Conservation (phyloP, 2,888 invertebrate species). For the Muschampia plurimacula region DNA sequence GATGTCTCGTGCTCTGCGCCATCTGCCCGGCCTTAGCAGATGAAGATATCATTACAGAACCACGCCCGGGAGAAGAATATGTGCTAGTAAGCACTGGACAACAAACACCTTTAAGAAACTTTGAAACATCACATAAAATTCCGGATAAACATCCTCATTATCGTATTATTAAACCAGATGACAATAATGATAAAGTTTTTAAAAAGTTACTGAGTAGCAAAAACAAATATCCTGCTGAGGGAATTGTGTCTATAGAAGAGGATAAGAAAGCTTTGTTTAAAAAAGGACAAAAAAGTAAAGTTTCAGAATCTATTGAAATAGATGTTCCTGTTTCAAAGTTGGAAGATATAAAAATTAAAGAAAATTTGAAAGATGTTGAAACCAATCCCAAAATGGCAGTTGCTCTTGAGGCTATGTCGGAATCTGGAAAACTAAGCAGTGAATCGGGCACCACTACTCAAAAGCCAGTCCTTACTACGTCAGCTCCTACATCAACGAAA, state of each 20-base stretch:
- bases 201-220: conserved; percentile 73
- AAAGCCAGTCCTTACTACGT: conserved; percentile 84
- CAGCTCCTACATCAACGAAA: conserved; percentile 67
- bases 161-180: conserved; percentile 68
- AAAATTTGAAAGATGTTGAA: conserved; percentile 79
- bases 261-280: conserved; percentile 71
- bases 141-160: conserved; percentile 82
- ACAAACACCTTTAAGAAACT: conserved; percentile 79
- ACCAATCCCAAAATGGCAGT: conserved; percentile 77
- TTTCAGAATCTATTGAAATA: conserved; percentile 75
- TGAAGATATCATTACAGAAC: conserved; percentile 87
- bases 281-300: conserved; percentile 72
- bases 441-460: conserved; percentile 80
- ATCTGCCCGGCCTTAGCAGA: conserved; percentile 77
- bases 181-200: conserved; percentile 75
- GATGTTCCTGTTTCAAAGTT: conserved; percentile 79
- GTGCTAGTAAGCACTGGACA: conserved; percentile 87
- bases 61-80: conserved; percentile 88
- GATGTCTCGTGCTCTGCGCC: conserved; percentile 81
- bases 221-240: conserved; percentile 70
- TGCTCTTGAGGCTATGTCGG: conserved; percentile 77
- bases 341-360: conserved; percentile 79
- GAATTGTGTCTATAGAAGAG: conserved; percentile 79
- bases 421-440: conserved; percentile 76
- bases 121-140: conserved; percentile 91